phyloP scores from a whole-genome alignment of 1,140 invertebrate genomes.

The Maconellicoccus hirsutus region DNA sequence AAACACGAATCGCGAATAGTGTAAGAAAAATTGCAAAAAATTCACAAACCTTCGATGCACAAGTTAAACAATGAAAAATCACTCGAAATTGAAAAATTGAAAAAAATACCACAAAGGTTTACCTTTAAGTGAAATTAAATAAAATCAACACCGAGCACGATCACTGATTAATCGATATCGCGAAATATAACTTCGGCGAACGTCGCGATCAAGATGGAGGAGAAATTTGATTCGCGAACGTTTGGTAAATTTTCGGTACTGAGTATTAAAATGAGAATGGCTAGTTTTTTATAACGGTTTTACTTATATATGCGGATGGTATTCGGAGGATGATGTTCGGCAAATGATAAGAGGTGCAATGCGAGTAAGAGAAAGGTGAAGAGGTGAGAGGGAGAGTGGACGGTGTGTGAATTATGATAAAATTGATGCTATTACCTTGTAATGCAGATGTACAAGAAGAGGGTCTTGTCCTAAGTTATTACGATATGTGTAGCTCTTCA shows the following conservation, averaged over 20 bases:
- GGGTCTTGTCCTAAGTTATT: not conserved
- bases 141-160: too few relatives aligned
- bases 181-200: too few relatives aligned
- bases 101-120: too few relatives aligned
- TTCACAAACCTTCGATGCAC: too few relatives aligned
- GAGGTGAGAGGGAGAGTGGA: not conserved
- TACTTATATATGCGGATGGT: not conserved
- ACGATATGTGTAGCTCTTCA: not conserved
- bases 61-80: too few relatives aligned
- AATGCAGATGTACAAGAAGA: slow-evolving; percentile 5
- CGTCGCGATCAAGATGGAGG: not conserved
- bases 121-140: too few relatives aligned
- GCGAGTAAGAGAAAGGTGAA: not conserved
- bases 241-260: not conserved
- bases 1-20: too few relatives aligned
- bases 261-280: not conserved
- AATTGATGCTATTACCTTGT: slow-evolving; percentile 4
- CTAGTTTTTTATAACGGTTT: not conserved
- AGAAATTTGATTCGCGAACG: not conserved
- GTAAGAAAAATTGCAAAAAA: too few relatives aligned
- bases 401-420: slow-evolving; percentile 3
- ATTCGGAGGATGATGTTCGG: slow-evolving; percentile 2
- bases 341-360: not conserved
- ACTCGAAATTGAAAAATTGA: too few relatives aligned
- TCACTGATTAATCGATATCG: too few relatives aligned